These are phyloP conservation scores for Boloria euphrosyne DNA, from an alignment of 2,888 invertebrate genomes.

Conservation along the genomic window DNA sequence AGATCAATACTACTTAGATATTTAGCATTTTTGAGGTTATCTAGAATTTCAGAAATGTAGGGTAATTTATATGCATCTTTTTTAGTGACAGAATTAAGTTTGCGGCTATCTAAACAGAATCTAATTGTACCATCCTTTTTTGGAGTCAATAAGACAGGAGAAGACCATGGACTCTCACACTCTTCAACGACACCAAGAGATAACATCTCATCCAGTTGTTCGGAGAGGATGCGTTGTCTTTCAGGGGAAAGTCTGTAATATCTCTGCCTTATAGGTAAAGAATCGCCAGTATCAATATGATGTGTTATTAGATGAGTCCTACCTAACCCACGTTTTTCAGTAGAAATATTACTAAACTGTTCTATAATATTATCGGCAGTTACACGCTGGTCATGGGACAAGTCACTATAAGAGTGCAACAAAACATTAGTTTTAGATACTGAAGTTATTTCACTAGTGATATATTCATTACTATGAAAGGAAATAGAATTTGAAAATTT, in stretches of 20 bases:
- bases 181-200: background rate
- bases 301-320: constrained; percentile 40
- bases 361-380: background rate
- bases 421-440: background rate
- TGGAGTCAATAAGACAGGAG: background rate
- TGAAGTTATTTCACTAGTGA: constrained; percentile 19
- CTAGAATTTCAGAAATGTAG: constrained; percentile 39
- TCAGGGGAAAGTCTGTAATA: constrained; percentile 40
- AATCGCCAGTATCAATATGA: constrained; percentile 42
- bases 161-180: background rate
- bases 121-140: background rate
- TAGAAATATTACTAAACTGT: constrained; percentile 5
- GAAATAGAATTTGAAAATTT: background rate
- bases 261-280: constrained; percentile 41
- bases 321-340: constrained; percentile 1
- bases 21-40: constrained; percentile 36
- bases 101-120: background rate
- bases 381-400: too few relatives aligned
- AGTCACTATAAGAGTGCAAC: background rate
- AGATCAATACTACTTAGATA: constrained; percentile 36
- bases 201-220: background rate
- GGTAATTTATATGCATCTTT: constrained; percentile 40
- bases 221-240: constrained; percentile 23
- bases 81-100: constrained; percentile 15
- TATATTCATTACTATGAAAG: constrained; percentile 25